Base-by-base conservation (phyloP, 35 echinoderm and acorn worm species). In the Lytechinus pictus region DNA sequence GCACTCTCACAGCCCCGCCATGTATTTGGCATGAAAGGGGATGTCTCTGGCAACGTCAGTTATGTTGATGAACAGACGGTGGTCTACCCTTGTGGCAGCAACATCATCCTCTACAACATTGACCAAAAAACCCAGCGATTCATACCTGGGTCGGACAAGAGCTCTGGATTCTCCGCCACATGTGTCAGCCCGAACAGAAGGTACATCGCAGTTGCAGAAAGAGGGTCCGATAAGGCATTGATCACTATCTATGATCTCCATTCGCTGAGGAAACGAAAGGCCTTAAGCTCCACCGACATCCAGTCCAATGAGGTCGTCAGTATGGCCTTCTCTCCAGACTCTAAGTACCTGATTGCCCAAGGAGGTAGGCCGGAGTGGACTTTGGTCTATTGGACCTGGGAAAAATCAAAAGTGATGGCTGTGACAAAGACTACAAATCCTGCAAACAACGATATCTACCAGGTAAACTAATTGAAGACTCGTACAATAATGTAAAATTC, bases 101-200 rank as follows among this genome's bases (percentile, higher is more conserved):
- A 99, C 92, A 99, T 96, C 58, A 91, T 99, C 54, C 96, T 99
- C 27, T 99, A 99, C 95, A 99, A 99, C 96, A 98, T 99, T 66
- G 98, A 99, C 91, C 98, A 99, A 89, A 99, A 99, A 52, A 97
- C 98, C 58, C 98, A 99, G 94, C 98, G 96, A 95, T 99, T 99
- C 86, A 99, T 99, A 54, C 96, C 98, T 6, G 98, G 98, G 11
- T 99, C 98, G 28, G 98, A 99, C 86, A 98, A 97, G 95, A 99
- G 97, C 61, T 94, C 95, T 19, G 98, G 98, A 27, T 97, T 95
- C n/a, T 97, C 98, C 52, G 97, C 98, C 44, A 99, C 97, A 96
- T 99, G 98, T 61, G 98, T 99, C 61, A 99, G 98, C 86, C 98
- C 98, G 44, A 99, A 99, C 95, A 92, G 98, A 87, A 96, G 98